A percentile compares a stretch with the other conserved stretches of the same genome.
Conservation (phyloP, 2,113 vertebrate species). For the Columba janthina region DNA sequence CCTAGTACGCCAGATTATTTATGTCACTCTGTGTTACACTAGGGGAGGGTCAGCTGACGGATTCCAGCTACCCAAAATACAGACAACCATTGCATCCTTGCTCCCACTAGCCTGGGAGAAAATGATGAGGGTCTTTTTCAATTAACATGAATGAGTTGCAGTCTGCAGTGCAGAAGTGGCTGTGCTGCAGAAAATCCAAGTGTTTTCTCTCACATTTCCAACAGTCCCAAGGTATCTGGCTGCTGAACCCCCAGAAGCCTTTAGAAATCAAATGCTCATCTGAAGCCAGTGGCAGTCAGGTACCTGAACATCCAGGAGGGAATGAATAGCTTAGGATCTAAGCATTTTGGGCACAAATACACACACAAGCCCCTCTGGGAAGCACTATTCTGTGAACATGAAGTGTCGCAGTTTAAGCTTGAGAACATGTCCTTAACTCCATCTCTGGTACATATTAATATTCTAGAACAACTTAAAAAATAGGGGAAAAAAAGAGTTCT, state of each 20-base stretch:
- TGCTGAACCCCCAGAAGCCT: background rate
- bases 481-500: background rate
- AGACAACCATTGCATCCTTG: background rate
- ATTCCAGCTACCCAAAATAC: background rate
- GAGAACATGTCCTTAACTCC: background rate
- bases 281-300: background rate
- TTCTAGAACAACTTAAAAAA: background rate
- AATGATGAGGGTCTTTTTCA: background rate
- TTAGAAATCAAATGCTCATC: background rate
- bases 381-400: background rate
- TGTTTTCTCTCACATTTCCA: background rate
- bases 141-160: background rate
- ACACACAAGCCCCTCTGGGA: background rate
- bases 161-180: background rate
- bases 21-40: background rate
- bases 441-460: background rate
- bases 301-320: background rate
- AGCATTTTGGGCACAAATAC: background rate
- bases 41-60: background rate
- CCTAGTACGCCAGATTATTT: background rate
- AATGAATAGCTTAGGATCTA: rapidly evolving
- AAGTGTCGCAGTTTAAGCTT: background rate
- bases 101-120: background rate
- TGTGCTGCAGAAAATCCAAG: background rate
- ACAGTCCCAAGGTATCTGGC: background rate